Evolutionary conservation across 1,140 invertebrate species (phyloP), one percentile per base, ranked within the genome.

Genomic region (Caerostris darwini): DNA sequence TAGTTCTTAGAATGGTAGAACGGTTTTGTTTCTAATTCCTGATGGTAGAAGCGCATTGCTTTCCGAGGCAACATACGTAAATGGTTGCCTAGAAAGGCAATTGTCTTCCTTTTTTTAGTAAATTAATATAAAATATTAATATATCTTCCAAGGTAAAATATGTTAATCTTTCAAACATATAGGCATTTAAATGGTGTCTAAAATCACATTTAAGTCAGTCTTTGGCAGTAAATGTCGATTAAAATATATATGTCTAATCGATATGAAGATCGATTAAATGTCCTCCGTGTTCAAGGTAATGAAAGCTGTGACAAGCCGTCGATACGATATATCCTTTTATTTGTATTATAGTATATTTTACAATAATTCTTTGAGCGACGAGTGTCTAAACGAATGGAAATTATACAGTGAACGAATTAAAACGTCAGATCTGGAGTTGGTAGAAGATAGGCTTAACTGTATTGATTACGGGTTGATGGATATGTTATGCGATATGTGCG

Each of bases 201-300:
- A 83, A 83, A 83, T n/a, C 50, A 34, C 4, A 5, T 77, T 77
- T 19, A 77, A 77, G 12, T 12, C 56, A 7, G 12, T 10, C 50
- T 19, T 87, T 56, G 85, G 85, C 85, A 59, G 85, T 87, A 87
- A 87, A 87, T 87, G 61, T 87, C 85, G 85, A 87, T 87, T 87
- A 87, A 87, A 87, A 58, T 87, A 87, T 87, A 34, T 58, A 12
- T 61, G 58, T 17, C 58, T 87, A 87, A 87, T 87, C 85, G 58
- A 50, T 61, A 50, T 83, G 19, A 61, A 53, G 57, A 87, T 58
- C 57, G 85, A 59, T 61, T 86, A 59, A 59, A 86, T 86, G 83
- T 86, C 85, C 14, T 87, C 81, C 54, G 17, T 8, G 81, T 87
- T 12, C n/a, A 61, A 50, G 19, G 57, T 58, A 87, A 87, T 59